Percentiles rank a stretch among this genome's conserved stretches.
These are phyloP conservation scores for Epinephelus fuscoguttatus DNA, from an alignment of 2,113 vertebrate species.

Conservation along the genomic window DNA sequence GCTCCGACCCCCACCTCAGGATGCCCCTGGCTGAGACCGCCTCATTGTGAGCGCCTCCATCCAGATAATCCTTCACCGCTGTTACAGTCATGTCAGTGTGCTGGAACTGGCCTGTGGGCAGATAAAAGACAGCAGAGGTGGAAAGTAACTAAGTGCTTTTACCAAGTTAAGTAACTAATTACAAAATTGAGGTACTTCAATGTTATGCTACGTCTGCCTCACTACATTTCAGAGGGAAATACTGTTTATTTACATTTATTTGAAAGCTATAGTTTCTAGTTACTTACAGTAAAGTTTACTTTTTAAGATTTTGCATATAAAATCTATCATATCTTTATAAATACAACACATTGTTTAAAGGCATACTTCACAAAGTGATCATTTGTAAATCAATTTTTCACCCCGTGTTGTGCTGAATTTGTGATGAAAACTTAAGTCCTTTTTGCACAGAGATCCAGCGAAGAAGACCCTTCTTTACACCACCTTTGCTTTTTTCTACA, in stretches of 20 bases:
- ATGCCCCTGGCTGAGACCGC: conserved; percentile 46
- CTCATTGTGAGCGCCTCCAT: conserved; percentile 30
- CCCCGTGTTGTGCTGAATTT: too few species aligned
- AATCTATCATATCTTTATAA: not conserved
- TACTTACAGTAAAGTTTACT: not conserved
- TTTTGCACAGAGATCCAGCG: too few species aligned
- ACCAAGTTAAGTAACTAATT: not conserved
- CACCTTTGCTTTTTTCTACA: too few species aligned
- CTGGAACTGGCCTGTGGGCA: conserved; percentile 86
- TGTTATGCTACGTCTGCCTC: not conserved
- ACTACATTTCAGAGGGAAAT: not conserved
- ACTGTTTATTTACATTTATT: not conserved
- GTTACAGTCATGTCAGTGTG: conserved; percentile 78
- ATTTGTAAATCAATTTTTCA: too few species aligned
- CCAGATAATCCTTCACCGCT: conserved; percentile 29
- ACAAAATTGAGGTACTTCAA: not conserved
- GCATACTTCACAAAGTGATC: too few species aligned
- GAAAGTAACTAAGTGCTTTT: not conserved
- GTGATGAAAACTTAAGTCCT: too few species aligned
- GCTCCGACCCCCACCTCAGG: conserved; percentile 72
- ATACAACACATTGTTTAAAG: not conserved
- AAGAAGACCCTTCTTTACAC: too few species aligned
- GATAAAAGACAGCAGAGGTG: conserved; percentile 6
- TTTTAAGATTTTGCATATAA: not conserved
- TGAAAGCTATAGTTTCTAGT: not conserved